phyloP scores from a whole-genome alignment of 1,140 invertebrate species.

The Temnothorax longispinosus region DNA sequence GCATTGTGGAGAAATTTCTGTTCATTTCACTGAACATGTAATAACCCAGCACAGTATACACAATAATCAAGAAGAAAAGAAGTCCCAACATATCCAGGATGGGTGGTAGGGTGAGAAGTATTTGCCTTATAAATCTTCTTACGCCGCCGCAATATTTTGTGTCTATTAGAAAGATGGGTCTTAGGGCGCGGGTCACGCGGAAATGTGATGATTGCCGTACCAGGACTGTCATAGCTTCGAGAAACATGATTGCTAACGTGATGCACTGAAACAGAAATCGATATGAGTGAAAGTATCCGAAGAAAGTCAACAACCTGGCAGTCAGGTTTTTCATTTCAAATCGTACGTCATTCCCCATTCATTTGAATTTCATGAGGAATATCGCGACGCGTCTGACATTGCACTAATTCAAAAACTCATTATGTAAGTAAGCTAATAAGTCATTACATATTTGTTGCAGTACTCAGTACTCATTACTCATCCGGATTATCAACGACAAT shows the following conservation, averaged over 20 bases:
- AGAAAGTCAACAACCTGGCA: not conserved
- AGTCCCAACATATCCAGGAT: conserved; percentile 96
- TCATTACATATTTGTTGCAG: conserved; percentile 33
- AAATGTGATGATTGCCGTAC: conserved; percentile 94
- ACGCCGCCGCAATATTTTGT: conserved; percentile 93
- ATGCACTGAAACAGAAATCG: conserved; percentile 88
- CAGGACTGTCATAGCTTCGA: conserved; percentile 93
- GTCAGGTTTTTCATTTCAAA: not conserved
- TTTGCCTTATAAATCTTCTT: conserved; percentile 90
- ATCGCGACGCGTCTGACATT: conserved; percentile 28
- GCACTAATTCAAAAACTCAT: conserved; percentile 26
- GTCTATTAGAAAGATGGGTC: conserved; percentile 96
- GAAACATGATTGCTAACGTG: conserved; percentile 93
- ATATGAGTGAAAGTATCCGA: not conserved
- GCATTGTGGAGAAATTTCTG: conserved; percentile 92
- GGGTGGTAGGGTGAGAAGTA: conserved; percentile 94
- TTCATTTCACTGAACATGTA: conserved; percentile 93
- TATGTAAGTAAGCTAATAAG: conserved; percentile 47
- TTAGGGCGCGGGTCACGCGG: conserved; percentile 93
- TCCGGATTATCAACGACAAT: not conserved
- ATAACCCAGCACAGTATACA: conserved; percentile 94
- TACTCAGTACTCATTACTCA: conserved; percentile 14
- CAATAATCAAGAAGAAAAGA: conserved; percentile 94
- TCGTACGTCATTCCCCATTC: conserved; percentile 2
- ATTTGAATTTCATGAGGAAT: conserved; percentile 33